Percentiles rank a stretch among this genome's conserved stretches.
Conservation (phyloP, 2,113 vertebrate species). For the Crotalus tigris region DNA sequence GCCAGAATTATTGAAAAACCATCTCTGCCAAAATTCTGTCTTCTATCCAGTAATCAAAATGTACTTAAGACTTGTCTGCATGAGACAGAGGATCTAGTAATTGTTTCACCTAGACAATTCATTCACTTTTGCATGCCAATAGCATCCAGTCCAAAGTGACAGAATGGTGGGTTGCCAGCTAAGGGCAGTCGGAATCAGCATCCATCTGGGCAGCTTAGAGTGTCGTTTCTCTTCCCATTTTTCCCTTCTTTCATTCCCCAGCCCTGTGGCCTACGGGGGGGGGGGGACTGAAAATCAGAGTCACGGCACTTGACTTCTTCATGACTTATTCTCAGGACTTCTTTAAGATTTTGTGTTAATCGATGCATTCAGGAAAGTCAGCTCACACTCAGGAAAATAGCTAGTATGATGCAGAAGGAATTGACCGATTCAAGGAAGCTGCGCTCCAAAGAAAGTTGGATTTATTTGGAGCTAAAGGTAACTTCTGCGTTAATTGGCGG, state of each 20-base stretch:
- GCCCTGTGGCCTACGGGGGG: not conserved
- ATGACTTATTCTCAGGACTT: not conserved
- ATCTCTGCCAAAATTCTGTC: not conserved
- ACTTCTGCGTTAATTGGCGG: not conserved
- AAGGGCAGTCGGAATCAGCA: not conserved
- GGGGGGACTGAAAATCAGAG: not conserved
- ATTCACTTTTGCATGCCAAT: not conserved
- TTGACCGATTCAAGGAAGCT: not conserved
- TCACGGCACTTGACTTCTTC: not conserved
- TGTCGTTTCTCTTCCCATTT: not conserved
- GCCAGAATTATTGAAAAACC: not conserved
- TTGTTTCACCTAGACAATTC: not conserved
- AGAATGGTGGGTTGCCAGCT: not conserved
- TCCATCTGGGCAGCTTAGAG: not conserved
- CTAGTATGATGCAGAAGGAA: not conserved
- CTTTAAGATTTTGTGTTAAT: not conserved
- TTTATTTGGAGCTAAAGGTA: not conserved
- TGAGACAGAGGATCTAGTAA: not conserved
- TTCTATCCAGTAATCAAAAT: not conserved
- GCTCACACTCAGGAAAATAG: not conserved
- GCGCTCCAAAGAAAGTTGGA: not conserved
- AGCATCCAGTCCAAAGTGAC: not conserved
- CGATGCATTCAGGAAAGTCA: not conserved
- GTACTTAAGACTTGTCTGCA: not conserved
- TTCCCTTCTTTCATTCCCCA: not conserved